These are phyloP conservation scores for Spodoptera littoralis DNA, from an alignment of 2,888 invertebrate genomes.

Conservation along the genomic window DNA sequence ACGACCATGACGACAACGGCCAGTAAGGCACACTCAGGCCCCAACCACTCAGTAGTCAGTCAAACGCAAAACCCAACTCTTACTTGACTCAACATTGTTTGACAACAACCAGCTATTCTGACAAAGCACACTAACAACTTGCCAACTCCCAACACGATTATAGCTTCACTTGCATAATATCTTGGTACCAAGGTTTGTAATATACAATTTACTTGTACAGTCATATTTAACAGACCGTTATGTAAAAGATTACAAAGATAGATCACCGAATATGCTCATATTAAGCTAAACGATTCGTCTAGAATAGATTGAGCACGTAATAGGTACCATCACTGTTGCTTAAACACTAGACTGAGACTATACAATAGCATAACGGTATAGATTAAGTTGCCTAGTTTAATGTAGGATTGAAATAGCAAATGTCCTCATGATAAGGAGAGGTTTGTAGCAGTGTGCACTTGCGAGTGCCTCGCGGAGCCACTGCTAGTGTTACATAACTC, in stretches of 20 bases:
- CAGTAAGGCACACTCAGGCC: conserved; percentile 35
- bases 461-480: conserved; percentile 56
- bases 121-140: conserved; percentile 9
- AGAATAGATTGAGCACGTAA: not conserved
- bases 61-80: not conserved
- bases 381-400: conserved; percentile 54
- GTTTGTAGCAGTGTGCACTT: conserved; percentile 49
- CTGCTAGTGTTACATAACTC: conserved; percentile 77
- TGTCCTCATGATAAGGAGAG: conserved; percentile 56
- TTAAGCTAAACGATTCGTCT: conserved; percentile 1
- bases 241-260: conserved; percentile 11
- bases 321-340: not conserved
- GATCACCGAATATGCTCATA: not conserved
- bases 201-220: conserved; percentile 8
- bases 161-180: conserved; percentile 18
- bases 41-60: conserved; percentile 11
- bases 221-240: conserved; percentile 2
- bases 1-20: conserved; percentile 62
- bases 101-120: conserved; percentile 7
- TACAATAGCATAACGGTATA: conserved; percentile 25
- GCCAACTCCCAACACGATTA: not conserved
- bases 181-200: conserved; percentile 4
- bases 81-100: conserved; percentile 8
- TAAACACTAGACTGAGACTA: not conserved
- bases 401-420: conserved; percentile 54